phyloP scores from a whole-genome alignment of 2,888 invertebrate species.

The Cheilosia impressa region DNA sequence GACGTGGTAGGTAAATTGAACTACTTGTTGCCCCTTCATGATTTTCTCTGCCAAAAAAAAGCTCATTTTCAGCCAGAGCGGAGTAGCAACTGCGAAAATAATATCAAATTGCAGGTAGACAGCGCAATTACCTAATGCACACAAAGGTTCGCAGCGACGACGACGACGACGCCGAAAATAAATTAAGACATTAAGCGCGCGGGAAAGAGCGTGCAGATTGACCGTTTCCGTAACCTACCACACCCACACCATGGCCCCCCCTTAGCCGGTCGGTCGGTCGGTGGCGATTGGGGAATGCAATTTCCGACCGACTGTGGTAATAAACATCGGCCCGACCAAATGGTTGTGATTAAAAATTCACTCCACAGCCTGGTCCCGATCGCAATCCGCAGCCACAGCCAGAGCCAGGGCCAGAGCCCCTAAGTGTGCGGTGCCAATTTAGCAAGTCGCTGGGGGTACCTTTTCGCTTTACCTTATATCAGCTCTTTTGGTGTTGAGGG shows the following conservation, averaged over 20 bases:
- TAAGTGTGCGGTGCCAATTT: constrained; percentile 25
- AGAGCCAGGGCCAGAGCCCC: neutral
- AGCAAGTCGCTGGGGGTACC: constrained; percentile 27
- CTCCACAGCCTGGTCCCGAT: constrained; percentile 24
- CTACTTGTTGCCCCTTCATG: constrained; percentile 46
- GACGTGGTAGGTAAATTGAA: constrained; percentile 68
- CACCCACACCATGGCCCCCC: constrained; percentile 50
- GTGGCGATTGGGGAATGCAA: constrained; percentile 27
- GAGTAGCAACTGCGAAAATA: constrained; percentile 11
- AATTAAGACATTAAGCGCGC: constrained; percentile 70
- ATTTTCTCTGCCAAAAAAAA: constrained; percentile 21
- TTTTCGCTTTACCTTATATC: constrained; percentile 4
- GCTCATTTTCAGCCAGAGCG: constrained; percentile 3
- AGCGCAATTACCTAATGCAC: constrained; percentile 56
- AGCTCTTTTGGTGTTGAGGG: constrained; percentile 65
- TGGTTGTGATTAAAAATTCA: constrained; percentile 48
- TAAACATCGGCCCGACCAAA: constrained; percentile 44
- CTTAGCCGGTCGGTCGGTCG: neutral
- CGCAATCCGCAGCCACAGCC: neutral
- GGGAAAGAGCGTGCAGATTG: constrained; percentile 32
- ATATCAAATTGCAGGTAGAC: constrained; percentile 67
- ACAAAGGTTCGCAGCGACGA: constrained; percentile 5
- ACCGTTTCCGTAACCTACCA: constrained; percentile 59
- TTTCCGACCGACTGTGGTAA: constrained; percentile 42
- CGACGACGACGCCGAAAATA: constrained; percentile 34